Evolutionary conservation across 2,797 vertebrate genomes (phyloP), one percentile per base, ranked within the genome.

Genomic region (Acestrorhynchus altus): DNA sequence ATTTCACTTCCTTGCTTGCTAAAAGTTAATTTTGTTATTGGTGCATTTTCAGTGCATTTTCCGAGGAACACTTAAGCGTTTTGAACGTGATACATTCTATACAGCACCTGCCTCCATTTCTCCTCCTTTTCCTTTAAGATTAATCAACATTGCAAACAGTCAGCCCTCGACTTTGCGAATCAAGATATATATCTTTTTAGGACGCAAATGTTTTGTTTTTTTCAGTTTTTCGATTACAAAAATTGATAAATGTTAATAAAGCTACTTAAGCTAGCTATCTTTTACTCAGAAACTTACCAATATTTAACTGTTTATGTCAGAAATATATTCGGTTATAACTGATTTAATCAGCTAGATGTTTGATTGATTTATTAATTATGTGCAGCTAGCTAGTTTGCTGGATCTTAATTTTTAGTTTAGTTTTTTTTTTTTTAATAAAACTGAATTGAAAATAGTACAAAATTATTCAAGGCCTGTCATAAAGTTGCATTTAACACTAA

Each of bases 51-150:
- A 54, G 20, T 0, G 16, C 13, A 1, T 56, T 70, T 20, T 39
- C 11, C 56, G 6, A 24, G 47, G 15, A n/a, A 22, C 44, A 8
- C n/a, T 26, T 12, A 20, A 49, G 51, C 9, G 54, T n/a, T 54
- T 39, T 2, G 40, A 6, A 61, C 35, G 31, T 52, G 64, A 70
- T 59, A 73, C 65, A 35, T 61, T 74, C 65, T 11, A 6, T 69
- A 35, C n/a, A 26, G 56, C 42, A n/a, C 18, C 59, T 46, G 20
- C 42, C 52, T 49, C 54, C 16, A 13, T 54, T 64, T 77, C 16
- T 24, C 24, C 42, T 35, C 60, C 12, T 16, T 44, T 70, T 72
- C 26, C 12, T 22, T 22, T 42, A 6, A 8, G 44, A 26, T 44
- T 8, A 49, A 9, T 49, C 20, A 8, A 49, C 5, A 47, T 66